These are phyloP conservation scores for Takifugu flavidus DNA, from an alignment of 2,113 vertebrate genomes.

Conservation along the genomic window DNA sequence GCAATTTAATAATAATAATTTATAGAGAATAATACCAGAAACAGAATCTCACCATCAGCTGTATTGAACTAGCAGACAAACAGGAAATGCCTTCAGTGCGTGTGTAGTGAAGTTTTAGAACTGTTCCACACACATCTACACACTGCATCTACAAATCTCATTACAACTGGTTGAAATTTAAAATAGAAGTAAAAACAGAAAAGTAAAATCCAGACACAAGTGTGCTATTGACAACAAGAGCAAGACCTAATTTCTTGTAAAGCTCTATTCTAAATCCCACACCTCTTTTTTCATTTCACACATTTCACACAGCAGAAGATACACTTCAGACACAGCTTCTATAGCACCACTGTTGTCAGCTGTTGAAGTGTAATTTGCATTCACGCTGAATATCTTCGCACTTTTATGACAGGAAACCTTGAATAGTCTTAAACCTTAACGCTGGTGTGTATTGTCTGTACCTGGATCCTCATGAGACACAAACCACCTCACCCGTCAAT, in stretches of 20 bases:
- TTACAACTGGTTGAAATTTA: not conserved
- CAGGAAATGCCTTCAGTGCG: no score
- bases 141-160: no score
- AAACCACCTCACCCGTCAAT: not conserved
- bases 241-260: constrained; percentile 10
- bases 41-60: no score
- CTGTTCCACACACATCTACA: no score
- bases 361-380: constrained; percentile 39
- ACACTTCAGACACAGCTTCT: not conserved
- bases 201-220: not conserved
- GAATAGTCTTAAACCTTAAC: constrained; percentile 18
- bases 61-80: no score
- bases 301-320: not conserved
- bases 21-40: no score
- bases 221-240: constrained; percentile 9
- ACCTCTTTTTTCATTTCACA: no score
- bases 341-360: constrained; percentile 23
- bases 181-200: not conserved
- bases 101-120: no score
- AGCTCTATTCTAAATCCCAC: no score
- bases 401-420: constrained; percentile 26
- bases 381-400: constrained; percentile 17
- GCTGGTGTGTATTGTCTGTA: not conserved
- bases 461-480: constrained; percentile 12
- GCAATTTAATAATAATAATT: constrained; percentile 19